phyloP scores from a whole-genome alignment of 2,888 invertebrate species.

The Atherix ibis region DNA sequence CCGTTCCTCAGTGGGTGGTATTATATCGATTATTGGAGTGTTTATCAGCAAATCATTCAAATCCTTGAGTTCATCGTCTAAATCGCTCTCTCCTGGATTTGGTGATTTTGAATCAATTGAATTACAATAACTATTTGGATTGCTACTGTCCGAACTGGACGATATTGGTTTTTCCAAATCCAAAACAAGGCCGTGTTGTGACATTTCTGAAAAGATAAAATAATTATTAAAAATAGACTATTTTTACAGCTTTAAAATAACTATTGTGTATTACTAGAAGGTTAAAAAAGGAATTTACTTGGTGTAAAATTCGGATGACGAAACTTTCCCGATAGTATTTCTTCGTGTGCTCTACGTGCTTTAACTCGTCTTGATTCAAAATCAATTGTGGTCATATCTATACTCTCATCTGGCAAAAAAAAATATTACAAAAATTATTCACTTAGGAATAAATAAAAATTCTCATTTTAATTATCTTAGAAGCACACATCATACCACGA shows the following conservation, averaged over 20 bases:
- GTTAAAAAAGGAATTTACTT: conserved; percentile 16
- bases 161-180: conserved; percentile 15
- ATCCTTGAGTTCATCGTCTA: conserved; percentile 21
- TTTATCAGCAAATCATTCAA: conserved; percentile 19
- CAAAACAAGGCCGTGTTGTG: conserved; percentile 8
- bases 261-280: not conserved
- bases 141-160: conserved; percentile 19
- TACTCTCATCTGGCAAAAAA: conserved; percentile 25
- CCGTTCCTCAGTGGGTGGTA: conserved; percentile 18
- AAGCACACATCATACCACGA: conserved; percentile 4
- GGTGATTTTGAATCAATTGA: conserved; percentile 25
- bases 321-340: conserved; percentile 31
- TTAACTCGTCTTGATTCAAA: conserved; percentile 31
- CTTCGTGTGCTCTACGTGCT: conserved; percentile 32
- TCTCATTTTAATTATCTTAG: not conserved
- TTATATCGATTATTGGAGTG: conserved; percentile 26
- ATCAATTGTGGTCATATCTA: conserved; percentile 32
- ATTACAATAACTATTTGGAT: conserved; percentile 17
- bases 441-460: not conserved
- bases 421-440: not conserved
- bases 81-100: conserved; percentile 13
- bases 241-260: not conserved
- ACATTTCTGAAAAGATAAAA: conserved; percentile 8
- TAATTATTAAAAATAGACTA: too few relatives aligned
- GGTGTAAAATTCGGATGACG: conserved; percentile 31